Conservation (phyloP, 2,888 invertebrate species). For the Monopis laevigella region DNA sequence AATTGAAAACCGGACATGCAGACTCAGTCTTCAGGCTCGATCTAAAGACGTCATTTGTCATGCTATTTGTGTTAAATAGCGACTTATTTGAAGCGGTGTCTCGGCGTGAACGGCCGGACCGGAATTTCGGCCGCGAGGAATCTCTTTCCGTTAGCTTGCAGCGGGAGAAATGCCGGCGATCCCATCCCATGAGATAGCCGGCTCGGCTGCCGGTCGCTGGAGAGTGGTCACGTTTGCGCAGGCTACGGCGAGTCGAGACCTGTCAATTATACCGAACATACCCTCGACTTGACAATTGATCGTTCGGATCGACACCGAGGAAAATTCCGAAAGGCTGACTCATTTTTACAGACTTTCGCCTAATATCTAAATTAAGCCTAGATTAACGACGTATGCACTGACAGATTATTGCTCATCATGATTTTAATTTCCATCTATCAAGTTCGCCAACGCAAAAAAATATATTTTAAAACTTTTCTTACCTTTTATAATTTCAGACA, state of each 20-base stretch:
- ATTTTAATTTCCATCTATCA: constrained; percentile 17
- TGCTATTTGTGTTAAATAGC: constrained; percentile 65
- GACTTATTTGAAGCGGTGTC: constrained; percentile 62
- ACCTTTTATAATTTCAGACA: constrained; percentile 29
- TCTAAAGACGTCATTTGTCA: too few species aligned
- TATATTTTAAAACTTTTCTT: constrained; percentile 33
- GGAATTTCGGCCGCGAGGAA: constrained; percentile 62
- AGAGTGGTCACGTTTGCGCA: too few species aligned
- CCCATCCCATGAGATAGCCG: constrained; percentile 23
- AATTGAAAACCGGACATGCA: too few species aligned
- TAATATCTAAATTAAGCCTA: neutral
- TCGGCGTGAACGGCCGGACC: constrained; percentile 58
- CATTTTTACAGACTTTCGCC: neutral
- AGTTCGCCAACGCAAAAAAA: constrained; percentile 23
- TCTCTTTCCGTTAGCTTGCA: constrained; percentile 54
- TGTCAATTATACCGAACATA: too few species aligned
- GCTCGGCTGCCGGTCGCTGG: constrained; percentile 22
- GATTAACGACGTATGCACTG: too few species aligned
- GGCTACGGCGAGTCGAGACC: too few species aligned
- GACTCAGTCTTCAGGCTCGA: too few species aligned
- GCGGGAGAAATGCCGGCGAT: constrained; percentile 16
- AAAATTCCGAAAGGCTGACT: neutral
- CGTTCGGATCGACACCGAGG: neutral
- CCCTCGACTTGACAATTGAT: too few species aligned
- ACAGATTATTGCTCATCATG: constrained; percentile 5